Percentiles rank a stretch among this genome's conserved stretches.
Conservation (phyloP, 2,113 vertebrate genomes). For the Romanogobio albipinnatus region DNA sequence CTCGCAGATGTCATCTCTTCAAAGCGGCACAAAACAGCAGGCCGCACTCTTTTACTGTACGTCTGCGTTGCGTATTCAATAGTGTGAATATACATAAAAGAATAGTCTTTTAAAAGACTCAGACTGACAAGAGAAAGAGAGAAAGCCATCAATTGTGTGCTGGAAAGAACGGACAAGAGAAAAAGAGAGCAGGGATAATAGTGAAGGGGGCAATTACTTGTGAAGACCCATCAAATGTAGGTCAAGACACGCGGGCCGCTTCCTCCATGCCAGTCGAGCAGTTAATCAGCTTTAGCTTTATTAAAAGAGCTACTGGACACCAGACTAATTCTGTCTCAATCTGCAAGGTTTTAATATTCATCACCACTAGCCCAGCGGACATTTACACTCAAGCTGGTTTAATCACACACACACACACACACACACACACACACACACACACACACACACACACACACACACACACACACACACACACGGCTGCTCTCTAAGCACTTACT, state of each 20-base stretch:
- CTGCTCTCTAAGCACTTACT: not conserved
- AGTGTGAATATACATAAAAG: conserved; percentile 52
- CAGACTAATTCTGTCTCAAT: conserved; percentile 53
- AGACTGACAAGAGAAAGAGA: conserved; percentile 21
- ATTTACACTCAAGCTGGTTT: conserved; percentile 30
- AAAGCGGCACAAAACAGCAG: conserved; percentile 21
- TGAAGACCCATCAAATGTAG: conserved; percentile 54
- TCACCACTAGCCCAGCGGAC: conserved; percentile 11
- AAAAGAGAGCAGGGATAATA: not conserved
- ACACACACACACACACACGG: not conserved
- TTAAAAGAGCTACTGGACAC: conserved; percentile 53
- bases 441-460: not conserved
- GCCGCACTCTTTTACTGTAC: conserved; percentile 40
- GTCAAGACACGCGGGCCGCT: conserved; percentile 54
- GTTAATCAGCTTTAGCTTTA: conserved; percentile 57
- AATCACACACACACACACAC: conserved; percentile 10
- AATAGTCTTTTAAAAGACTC: conserved; percentile 9
- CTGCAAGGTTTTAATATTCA: conserved; percentile 36
- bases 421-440: not conserved
- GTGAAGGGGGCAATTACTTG: conserved; percentile 44
- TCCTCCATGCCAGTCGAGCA: conserved; percentile 40
- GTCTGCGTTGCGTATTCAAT: conserved; percentile 32
- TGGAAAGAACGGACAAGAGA: conserved; percentile 39
- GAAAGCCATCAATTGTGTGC: conserved; percentile 56
- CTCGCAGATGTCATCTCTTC: not conserved